phyloP scores from a whole-genome alignment of 2,113 vertebrate genomes.

The Brachyhypopomus gauderio region DNA sequence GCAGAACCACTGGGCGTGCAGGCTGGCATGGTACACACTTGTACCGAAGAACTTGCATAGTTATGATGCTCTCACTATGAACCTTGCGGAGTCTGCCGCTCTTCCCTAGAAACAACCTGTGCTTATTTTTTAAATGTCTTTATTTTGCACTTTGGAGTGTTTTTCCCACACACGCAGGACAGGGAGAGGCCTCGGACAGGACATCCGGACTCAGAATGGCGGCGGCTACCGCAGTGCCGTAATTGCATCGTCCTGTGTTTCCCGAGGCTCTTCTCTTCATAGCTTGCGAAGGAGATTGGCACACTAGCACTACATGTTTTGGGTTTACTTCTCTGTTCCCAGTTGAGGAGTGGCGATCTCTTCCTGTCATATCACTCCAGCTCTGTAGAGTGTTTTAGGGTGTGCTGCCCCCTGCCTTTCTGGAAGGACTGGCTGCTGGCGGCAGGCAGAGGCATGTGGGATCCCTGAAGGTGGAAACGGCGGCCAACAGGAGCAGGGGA shows the following conservation, averaged over 20 bases:
- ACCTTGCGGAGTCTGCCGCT: background rate
- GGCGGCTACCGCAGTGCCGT: background rate
- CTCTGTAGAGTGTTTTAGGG: conserved; percentile 12
- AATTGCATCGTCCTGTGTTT: background rate
- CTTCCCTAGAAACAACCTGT: conserved; percentile 36
- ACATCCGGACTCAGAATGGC: background rate
- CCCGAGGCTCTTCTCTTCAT: background rate
- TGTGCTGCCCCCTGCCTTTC: background rate
- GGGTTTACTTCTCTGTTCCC: background rate
- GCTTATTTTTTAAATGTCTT: conserved; percentile 40
- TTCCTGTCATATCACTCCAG: conserved; percentile 14
- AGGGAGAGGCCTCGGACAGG: background rate
- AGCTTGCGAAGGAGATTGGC: background rate
- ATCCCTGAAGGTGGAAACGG: background rate
- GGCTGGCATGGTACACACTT: background rate
- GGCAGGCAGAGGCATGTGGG: background rate
- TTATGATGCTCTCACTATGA: conserved; percentile 17
- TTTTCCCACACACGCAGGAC: background rate
- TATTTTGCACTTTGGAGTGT: conserved; percentile 43
- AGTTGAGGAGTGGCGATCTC: conserved; percentile 22
- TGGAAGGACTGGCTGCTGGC: background rate
- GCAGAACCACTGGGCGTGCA: background rate
- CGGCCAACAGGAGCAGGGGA: background rate
- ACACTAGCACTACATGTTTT: background rate
- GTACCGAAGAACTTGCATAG: conserved; percentile 26